These are phyloP conservation scores for Lasioglossum malachurum DNA, from an alignment of 2,888 invertebrate genomes.

Conservation along the genomic window DNA sequence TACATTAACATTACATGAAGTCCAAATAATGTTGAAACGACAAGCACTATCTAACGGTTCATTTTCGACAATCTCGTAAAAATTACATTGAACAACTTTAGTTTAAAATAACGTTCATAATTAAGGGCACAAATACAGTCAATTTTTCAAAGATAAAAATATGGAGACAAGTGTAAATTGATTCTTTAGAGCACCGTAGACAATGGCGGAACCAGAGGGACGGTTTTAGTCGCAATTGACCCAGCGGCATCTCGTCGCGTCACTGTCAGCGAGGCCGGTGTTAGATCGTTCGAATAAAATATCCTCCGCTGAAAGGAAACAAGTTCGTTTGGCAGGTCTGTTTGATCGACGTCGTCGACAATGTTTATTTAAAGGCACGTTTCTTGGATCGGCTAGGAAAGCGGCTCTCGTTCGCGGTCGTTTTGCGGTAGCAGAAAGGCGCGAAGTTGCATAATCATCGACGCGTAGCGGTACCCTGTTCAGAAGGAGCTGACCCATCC, in stretches of 20 bases:
- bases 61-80: too few species aligned
- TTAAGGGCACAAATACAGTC: too few species aligned
- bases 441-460: constrained; percentile 70
- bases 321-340: constrained; percentile 14
- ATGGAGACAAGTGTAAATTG: too few species aligned
- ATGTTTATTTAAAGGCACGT: constrained; percentile 38
- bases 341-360: constrained; percentile 6
- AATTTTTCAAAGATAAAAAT: too few species aligned
- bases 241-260: not conserved
- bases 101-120: too few species aligned
- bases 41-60: too few species aligned
- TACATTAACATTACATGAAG: too few species aligned
- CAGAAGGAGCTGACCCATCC: constrained; percentile 44
- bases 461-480: constrained; percentile 61
- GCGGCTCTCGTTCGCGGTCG: constrained; percentile 20
- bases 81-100: too few species aligned
- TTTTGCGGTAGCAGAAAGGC: constrained; percentile 42
- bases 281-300: constrained; percentile 1
- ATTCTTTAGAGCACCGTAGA: too few species aligned
- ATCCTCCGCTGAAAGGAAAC: not conserved
- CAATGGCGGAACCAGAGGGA: too few species aligned
- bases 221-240: not conserved
- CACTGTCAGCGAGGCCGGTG: not conserved
- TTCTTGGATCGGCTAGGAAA: constrained; percentile 20
- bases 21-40: too few species aligned